These are phyloP conservation scores for Cephalopachus bancanus DNA, from an alignment of 2,797 vertebrate genomes.

Conservation along the genomic window DNA sequence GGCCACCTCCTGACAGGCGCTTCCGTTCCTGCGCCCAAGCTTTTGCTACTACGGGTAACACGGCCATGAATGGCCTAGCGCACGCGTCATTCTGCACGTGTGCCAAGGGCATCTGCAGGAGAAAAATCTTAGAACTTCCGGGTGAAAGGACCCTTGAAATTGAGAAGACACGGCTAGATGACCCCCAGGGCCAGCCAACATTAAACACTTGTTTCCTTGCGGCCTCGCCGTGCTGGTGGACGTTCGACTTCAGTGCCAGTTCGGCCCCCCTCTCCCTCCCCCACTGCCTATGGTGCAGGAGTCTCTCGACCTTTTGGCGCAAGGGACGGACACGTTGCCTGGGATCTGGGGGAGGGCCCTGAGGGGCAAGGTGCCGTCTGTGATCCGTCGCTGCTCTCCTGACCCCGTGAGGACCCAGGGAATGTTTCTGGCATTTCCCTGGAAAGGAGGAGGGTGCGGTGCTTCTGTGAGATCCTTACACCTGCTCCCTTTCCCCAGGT, in stretches of 20 bases:
- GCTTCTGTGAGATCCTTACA: fast-evolving
- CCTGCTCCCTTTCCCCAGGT: neutral
- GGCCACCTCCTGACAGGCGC: fast-evolving
- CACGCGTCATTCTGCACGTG: no score
- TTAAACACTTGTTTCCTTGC: neutral
- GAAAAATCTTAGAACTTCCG: neutral
- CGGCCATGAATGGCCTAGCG: fast-evolving
- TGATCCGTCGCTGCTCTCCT: fast-evolving
- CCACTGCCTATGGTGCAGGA: neutral
- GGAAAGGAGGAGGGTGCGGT: neutral
- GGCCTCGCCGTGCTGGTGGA: neutral
- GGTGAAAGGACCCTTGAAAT: neutral
- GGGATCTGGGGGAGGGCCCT: no score
- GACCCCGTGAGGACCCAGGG: neutral
- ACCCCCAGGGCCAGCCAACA: neutral
- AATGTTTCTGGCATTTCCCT: neutral
- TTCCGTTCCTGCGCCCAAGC: fast-evolving
- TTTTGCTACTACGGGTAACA: neutral
- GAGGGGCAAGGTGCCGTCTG: neutral
- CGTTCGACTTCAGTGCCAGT: no score
- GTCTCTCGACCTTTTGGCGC: neutral
- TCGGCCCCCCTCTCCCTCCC: neutral
- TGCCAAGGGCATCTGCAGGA: neutral
- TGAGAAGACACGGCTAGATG: neutral
- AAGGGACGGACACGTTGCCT: no score